Percentiles rank a stretch among this genome's conserved stretches.
phyloP scores from a whole-genome alignment of 2,888 invertebrate genomes.

The Ormyrus rosae region DNA sequence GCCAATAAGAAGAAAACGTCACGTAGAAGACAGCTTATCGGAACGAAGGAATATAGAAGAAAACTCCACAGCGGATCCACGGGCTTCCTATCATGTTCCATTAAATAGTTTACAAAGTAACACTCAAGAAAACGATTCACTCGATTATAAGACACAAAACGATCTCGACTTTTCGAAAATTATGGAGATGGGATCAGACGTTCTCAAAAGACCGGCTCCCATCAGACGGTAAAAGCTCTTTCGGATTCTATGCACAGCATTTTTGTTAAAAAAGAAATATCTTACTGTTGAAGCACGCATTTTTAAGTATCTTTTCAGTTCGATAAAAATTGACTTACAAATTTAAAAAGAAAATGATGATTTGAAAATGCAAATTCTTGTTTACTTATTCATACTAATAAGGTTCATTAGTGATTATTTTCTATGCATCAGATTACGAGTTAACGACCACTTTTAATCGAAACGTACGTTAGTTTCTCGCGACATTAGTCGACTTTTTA shows the following conservation, averaged over 20 bases:
- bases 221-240: slow-evolving; percentile 65
- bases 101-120: slow-evolving; percentile 14
- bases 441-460: not conserved
- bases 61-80: slow-evolving; percentile 23
- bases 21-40: not conserved
- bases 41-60: slow-evolving; percentile 1
- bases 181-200: slow-evolving; percentile 65
- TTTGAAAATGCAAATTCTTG: too few relatives aligned
- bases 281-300: not conserved
- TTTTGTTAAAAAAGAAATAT: not conserved
- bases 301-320: too few relatives aligned
- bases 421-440: too few relatives aligned
- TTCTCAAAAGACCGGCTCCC: slow-evolving; percentile 59
- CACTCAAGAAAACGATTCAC: slow-evolving; percentile 5
- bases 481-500: not conserved
- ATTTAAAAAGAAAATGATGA: too few relatives aligned
- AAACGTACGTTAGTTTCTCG: not conserved
- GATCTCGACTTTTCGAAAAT: slow-evolving; percentile 49
- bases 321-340: too few relatives aligned
- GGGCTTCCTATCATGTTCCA: slow-evolving; percentile 51
- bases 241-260: not conserved
- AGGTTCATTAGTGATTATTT: too few relatives aligned
- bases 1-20: slow-evolving; percentile 30
- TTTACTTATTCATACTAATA: too few relatives aligned
- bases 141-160: slow-evolving; percentile 25